Evolutionary conservation across 2,797 vertebrate genomes (phyloP), one percentile per base, ranked within the genome.

Genomic region (Poecilia picta): DNA sequence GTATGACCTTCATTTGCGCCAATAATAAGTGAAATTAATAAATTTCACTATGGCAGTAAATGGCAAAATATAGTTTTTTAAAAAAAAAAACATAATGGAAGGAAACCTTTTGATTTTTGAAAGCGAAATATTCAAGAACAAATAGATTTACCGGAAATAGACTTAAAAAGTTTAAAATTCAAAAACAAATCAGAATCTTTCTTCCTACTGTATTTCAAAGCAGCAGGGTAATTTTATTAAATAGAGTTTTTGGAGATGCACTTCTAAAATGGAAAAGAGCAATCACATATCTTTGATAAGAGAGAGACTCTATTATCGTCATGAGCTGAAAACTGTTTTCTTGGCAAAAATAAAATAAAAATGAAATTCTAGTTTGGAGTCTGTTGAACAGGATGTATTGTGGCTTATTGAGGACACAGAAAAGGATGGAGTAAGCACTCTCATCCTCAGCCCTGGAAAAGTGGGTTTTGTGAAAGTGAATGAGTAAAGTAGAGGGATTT

Each of bases 11-110:
- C 49, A 25, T 53, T 25, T 53, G 23, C 23, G 20, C 8, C 49
- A 87, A 85, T 59, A 77, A 73, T 53, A 23, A 82, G 89, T 68
- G 75, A 57, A 76, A 89, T n/a, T n/a, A 33, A 33, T 87, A 83
- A 39, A 80, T 80, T 84, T 79, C 75, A 80, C 87, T 82, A 83
- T 79, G 83, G 70, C 80, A 84, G 75, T 80, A 81, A 75, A 55
- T 82, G 82, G 55, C 75, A 74, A 84, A 87, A 84, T 78, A 70
- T 81, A 53, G 28, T 81, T 83, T 5, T 66, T 23, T 12, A 2
- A 12, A 39, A 39, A 41, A 41, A 6, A 36, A 39, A 41, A 41
- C 8, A 80, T 71, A 68, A 43, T 64, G 72, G 18, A n/a, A 72
- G 72, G 51, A 73, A 80, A 87, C 83, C 47, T 53, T 53, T 18